phyloP scores from a whole-genome alignment of 2,888 invertebrate species.

The Eupithecia abbreviata region DNA sequence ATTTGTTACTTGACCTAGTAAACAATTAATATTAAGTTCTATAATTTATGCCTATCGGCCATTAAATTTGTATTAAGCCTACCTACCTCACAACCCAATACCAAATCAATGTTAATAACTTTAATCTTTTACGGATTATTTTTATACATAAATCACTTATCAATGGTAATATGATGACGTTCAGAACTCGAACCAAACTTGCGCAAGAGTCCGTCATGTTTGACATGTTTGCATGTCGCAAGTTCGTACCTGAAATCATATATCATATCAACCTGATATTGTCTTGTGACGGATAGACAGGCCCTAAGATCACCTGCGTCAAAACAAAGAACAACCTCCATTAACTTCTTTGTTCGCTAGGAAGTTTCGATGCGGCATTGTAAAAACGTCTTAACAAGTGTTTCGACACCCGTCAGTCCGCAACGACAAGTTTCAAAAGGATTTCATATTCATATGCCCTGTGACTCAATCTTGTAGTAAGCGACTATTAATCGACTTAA shows the following conservation, averaged over 20 bases:
- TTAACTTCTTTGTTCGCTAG: slow-evolving; percentile 72
- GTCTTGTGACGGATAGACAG: slow-evolving; percentile 63
- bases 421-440: slow-evolving; percentile 69
- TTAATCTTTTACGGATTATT: slow-evolving; percentile 24
- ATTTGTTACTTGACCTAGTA: not conserved
- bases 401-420: slow-evolving; percentile 77
- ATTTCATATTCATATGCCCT: slow-evolving; percentile 58
- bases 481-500: slow-evolving; percentile 54
- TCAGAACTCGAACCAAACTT: slow-evolving; percentile 41
- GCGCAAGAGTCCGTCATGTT: slow-evolving; percentile 46
- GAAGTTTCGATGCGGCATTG: slow-evolving; percentile 64
- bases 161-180: slow-evolving; percentile 28
- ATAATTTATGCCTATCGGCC: not conserved
- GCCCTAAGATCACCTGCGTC: slow-evolving; percentile 69
- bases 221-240: slow-evolving; percentile 50
- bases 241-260: slow-evolving; percentile 64
- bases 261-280: slow-evolving; percentile 72
- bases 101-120: not conserved
- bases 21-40: not conserved
- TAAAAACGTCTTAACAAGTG: slow-evolving; percentile 66
- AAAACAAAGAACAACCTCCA: slow-evolving; percentile 69
- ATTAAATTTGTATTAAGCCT: not conserved
- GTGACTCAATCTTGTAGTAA: slow-evolving; percentile 61
- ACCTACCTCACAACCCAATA: not conserved
- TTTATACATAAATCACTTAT: slow-evolving; percentile 30